These are phyloP conservation scores for Antitype chi DNA, from an alignment of 2,888 invertebrate species.

Conservation along the genomic window DNA sequence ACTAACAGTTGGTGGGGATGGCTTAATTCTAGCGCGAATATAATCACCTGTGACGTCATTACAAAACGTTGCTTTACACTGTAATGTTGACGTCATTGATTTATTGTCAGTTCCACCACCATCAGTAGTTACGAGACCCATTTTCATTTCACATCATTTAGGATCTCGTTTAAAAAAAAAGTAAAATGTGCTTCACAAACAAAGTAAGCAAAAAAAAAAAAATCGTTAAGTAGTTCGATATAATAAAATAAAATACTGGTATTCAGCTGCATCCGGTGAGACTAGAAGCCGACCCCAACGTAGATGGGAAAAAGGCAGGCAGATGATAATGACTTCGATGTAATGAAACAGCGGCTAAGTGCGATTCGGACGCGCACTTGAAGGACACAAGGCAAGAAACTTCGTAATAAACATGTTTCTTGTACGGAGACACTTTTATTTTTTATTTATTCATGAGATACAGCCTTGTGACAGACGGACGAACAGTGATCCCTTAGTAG, in stretches of 20 bases:
- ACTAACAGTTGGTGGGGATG: not conserved
- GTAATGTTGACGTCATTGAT: not conserved
- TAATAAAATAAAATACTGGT: not conserved
- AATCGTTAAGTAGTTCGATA: not conserved
- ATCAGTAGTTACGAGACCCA: too few relatives aligned
- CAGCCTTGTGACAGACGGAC: not conserved
- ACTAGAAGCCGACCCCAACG: too few relatives aligned
- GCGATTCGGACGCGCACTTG: not conserved
- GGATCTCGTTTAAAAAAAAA: not conserved
- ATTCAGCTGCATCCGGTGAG: too few relatives aligned
- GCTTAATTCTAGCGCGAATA: not conserved
- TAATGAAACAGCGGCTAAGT: not conserved
- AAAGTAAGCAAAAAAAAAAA: not conserved
- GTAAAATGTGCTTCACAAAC: not conserved
- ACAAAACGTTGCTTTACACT: not conserved
- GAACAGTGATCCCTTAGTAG: not conserved
- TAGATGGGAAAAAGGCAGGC: too few relatives aligned
- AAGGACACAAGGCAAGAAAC: too few relatives aligned
- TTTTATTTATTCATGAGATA: not conserved
- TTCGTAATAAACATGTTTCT: not conserved
- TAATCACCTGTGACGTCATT: constrained; percentile 4
- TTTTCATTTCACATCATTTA: too few relatives aligned
- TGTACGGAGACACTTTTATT: not conserved
- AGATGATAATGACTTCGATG: too few relatives aligned
- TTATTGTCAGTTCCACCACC: not conserved